phyloP scores from a whole-genome alignment of 2,113 vertebrate species.

The Aspiorhynchus laticeps region DNA sequence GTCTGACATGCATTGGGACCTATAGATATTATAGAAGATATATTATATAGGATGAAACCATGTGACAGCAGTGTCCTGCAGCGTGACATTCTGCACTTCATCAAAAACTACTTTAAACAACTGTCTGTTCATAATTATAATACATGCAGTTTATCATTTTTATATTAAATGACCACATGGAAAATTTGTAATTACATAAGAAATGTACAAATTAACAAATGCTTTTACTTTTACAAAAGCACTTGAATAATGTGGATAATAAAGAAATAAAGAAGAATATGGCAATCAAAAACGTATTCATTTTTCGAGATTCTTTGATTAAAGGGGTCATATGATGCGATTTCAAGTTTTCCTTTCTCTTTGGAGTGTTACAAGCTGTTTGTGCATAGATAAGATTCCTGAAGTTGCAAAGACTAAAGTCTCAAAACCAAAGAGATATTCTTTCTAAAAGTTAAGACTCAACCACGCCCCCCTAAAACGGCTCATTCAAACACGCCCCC shows the following conservation, averaged over 20 bases:
- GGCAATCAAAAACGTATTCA: too few relatives aligned
- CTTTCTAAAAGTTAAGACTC: too few relatives aligned
- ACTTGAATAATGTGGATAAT: not conserved
- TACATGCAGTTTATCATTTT: not conserved
- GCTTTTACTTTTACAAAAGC: not conserved
- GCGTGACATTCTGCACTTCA: not conserved
- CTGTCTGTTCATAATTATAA: not conserved
- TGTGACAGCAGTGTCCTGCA: not conserved
- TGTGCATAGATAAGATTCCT: too few relatives aligned
- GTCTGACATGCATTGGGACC: not conserved
- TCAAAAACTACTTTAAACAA: slow-evolving; percentile 7
- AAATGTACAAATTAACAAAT: not conserved
- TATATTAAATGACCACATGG: not conserved
- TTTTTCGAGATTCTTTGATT: too few relatives aligned
- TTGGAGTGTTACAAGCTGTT: too few relatives aligned
- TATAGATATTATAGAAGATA: not conserved
- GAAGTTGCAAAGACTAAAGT: too few relatives aligned
- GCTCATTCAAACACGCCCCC: too few relatives aligned
- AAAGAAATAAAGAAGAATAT: not conserved
- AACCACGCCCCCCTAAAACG: too few relatives aligned
- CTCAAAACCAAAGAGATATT: too few relatives aligned
- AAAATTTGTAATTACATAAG: not conserved
- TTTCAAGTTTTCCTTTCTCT: too few relatives aligned
- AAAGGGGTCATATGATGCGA: too few relatives aligned
- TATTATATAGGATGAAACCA: not conserved